Evolutionary conservation across 2,888 invertebrate genomes (phyloP), one percentile per base, ranked within the genome.

Genomic region (Drosophila neonasuta): DNA sequence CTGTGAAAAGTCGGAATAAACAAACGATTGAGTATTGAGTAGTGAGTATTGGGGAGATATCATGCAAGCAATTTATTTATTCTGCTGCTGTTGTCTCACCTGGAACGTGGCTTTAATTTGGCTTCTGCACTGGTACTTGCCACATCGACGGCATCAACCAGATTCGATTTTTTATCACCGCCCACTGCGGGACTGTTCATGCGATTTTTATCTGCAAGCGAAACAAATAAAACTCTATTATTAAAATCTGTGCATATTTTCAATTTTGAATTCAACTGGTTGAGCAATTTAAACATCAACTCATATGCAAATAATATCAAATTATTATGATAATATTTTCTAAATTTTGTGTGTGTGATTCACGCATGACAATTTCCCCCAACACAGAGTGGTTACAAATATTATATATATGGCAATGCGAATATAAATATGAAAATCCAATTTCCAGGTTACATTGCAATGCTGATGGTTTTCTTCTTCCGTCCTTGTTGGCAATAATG

Each of bases 71-170:
- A 34, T 44, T 2, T 45, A 39, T n/a, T 30, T 36, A 36, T 36
- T 36, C 36, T 13, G 8, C 29, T 29, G n/a, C 20, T 60, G 46
- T 30, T 44, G 46, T 44, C 77, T 82, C 78, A 90, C 91, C 91
- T 86, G 83, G 94, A 94, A 71, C 95, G 91, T 2, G 94, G 94
- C 80, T 94, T 94, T 69, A 93, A 89, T 87, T 92, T 92, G 13
- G 92, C 90, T 74, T 92, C 93, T 41, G 86, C 79, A 54, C 86
- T 86, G 55, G 86, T 83, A 58, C 88, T 82, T 65, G 90, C 90
- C 71, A 88, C 80, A 78, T 90, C 89, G 9, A 88, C 86, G 30
- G 89, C 88, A 71, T 90, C 89, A 62, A 87, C 84, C 24, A 89
- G 74, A 70, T 68, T 75, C 65, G 86, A 84, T 82, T 89, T 89